Base-by-base conservation (phyloP, 2,888 invertebrate genomes). In the Metacarcinus magister region DNA sequence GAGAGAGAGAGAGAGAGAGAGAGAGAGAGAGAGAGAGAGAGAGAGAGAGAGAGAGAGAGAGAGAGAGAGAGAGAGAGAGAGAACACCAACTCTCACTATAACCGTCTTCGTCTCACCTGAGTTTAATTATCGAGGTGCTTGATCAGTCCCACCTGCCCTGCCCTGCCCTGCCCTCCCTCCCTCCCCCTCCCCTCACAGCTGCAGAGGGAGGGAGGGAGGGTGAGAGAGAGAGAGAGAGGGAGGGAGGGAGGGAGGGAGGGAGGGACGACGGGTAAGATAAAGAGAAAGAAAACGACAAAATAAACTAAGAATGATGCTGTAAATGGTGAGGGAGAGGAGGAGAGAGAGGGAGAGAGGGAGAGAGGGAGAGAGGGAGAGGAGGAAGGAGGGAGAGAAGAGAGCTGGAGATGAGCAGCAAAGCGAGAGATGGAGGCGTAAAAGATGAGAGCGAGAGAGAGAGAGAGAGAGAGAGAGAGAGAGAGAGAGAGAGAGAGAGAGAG, bases 401-500 rank as follows among this genome's bases (percentile, higher is more conserved):
- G 32, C 8, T 23, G 39, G 43, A 16, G 48, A 43, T 19, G 75
- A 39, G 75, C 23, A 19, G n/a, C 0, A 3, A 16, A 32, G 28
- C 10, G n/a, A 32, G 67, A 67, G 67, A 67, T 16, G 23, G 2
- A 2, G 67, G 23, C 5, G 23, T 5, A 23, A 23, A 67, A 23
- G 23, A 23, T 23, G 23, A 39, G 39, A 39, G 39, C 0, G 39
- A 39, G 39, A 39, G 39, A 39, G 39, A 39, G 39, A 39, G 39
- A 67, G 82, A 82, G 82, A 82, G 82, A 82, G 82, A 82, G 82
- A 82, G 82, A 82, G 82, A 82, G 82, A 82, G 82, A 82, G 82
- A 82, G 82, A 82, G 82, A 82, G 82, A 82, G 82, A 82, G 82
- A 82, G 82, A 82, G 82, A 82, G 82, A 82, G 82, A 82, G 82